These are phyloP conservation scores for Enhydra lutris DNA, from an alignment of 2,113 vertebrate genomes.

Conservation along the genomic window DNA sequence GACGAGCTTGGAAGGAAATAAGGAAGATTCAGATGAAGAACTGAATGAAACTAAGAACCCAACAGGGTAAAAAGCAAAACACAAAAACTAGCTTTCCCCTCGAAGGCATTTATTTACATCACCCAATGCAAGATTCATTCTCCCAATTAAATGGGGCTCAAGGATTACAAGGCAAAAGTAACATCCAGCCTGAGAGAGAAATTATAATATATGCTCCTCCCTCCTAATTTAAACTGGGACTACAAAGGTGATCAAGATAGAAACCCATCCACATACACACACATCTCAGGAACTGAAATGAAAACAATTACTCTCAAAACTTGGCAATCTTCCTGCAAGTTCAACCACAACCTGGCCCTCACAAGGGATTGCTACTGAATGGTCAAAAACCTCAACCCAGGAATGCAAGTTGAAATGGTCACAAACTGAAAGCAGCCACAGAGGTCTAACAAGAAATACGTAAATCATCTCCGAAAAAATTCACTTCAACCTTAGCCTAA, in stretches of 20 bases:
- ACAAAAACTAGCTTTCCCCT: not conserved
- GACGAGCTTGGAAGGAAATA: slow-evolving; percentile 19
- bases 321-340: not conserved
- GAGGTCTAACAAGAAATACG: slow-evolving; percentile 13
- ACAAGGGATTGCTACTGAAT: not conserved
- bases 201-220: not conserved
- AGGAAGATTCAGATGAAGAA: slow-evolving; percentile 5
- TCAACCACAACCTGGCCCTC: not conserved
- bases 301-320: slow-evolving; percentile 47
- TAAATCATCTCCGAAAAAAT: slow-evolving; percentile 42
- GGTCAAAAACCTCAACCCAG: not conserved
- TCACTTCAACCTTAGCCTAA: not conserved
- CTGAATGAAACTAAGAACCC: not conserved
- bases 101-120: not conserved
- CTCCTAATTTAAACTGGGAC: not conserved
- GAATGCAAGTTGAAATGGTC: slow-evolving; percentile 10
- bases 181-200: not conserved
- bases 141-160: not conserved
- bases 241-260: slow-evolving; percentile 26
- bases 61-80: not conserved
- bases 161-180: not conserved
- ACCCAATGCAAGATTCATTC: not conserved
- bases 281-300: not conserved
- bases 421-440: slow-evolving; percentile 25
- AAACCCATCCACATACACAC: not conserved